Conservation (phyloP, 1,140 invertebrate species). For the Daktulosphaira vitifoliae region DNA sequence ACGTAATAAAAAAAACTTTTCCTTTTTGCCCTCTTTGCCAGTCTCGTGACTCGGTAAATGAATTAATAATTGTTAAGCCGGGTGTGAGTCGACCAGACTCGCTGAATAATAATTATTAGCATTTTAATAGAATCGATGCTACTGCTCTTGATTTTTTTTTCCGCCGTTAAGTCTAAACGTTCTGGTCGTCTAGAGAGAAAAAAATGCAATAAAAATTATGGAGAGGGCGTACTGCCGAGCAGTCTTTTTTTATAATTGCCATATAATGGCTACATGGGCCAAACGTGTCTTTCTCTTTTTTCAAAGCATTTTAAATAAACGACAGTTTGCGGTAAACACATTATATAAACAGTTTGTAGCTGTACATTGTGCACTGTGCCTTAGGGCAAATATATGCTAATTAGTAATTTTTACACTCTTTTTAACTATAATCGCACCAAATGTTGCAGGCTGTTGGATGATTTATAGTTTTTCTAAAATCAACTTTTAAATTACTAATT, state of each 20-base stretch:
- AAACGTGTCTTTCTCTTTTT: neutral
- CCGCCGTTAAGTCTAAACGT: neutral
- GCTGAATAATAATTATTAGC: conserved; percentile 21
- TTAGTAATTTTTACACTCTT: too few species aligned
- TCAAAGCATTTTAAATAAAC: neutral
- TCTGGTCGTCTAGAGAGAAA: too few species aligned
- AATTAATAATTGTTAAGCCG: conserved; percentile 29
- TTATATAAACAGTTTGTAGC: too few species aligned
- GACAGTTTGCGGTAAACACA: too few species aligned
- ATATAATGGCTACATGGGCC: neutral
- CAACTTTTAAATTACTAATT: too few species aligned
- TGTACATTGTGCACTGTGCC: too few species aligned
- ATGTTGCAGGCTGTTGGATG: too few species aligned
- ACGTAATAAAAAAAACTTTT: conserved; percentile 21
- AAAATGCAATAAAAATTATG: conserved; percentile 15
- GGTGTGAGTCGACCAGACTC: conserved; percentile 1
- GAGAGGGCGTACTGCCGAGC: neutral
- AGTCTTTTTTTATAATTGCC: neutral
- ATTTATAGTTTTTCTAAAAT: too few species aligned
- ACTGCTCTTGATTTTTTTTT: conserved; percentile 17
- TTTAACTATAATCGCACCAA: too few species aligned
- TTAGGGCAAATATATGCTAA: too few species aligned
- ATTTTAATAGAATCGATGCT: neutral
- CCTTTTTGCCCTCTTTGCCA: too few species aligned
- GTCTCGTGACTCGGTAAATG: conserved; percentile 1